Conservation (phyloP, 1,140 invertebrate species). For the Aphidius ervi region DNA sequence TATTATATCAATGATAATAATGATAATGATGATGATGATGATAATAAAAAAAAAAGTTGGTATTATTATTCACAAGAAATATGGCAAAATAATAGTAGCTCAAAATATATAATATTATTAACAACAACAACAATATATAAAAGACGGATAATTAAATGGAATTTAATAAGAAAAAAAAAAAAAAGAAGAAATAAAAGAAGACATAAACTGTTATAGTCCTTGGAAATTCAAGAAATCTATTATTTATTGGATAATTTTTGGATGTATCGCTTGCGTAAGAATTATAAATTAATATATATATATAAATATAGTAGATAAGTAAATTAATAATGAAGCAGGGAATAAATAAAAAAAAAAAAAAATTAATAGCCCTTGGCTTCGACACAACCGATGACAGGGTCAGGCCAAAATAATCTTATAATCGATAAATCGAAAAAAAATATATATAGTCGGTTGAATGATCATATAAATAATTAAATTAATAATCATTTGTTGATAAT, state of each 20-base stretch:
- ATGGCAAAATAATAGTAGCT: too few relatives aligned
- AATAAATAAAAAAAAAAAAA: background rate
- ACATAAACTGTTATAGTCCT: constrained; percentile 4
- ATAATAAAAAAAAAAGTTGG: too few relatives aligned
- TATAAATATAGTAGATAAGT: constrained; percentile 4
- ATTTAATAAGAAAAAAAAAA: background rate
- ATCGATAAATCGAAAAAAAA: constrained; percentile 13
- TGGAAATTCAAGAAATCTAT: background rate
- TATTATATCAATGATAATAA: too few relatives aligned
- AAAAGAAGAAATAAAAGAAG: background rate
- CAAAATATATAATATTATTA: background rate
- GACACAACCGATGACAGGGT: constrained; percentile 24
- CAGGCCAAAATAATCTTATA: constrained; percentile 19
- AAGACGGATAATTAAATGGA: background rate
- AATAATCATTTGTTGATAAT: background rate
- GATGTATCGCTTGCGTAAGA: constrained; percentile 1
- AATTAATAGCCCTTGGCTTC: constrained; percentile 13
- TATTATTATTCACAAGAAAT: too few relatives aligned
- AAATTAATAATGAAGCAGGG: constrained; percentile 7
- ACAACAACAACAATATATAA: background rate
- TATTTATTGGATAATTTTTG: constrained; percentile 2
- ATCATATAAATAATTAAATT: background rate
- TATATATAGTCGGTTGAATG: too few relatives aligned
- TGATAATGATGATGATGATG: too few relatives aligned
- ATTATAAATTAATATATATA: constrained; percentile 1